Conservation (phyloP, 2,888 invertebrate genomes). For the Colostygia pectinataria region DNA sequence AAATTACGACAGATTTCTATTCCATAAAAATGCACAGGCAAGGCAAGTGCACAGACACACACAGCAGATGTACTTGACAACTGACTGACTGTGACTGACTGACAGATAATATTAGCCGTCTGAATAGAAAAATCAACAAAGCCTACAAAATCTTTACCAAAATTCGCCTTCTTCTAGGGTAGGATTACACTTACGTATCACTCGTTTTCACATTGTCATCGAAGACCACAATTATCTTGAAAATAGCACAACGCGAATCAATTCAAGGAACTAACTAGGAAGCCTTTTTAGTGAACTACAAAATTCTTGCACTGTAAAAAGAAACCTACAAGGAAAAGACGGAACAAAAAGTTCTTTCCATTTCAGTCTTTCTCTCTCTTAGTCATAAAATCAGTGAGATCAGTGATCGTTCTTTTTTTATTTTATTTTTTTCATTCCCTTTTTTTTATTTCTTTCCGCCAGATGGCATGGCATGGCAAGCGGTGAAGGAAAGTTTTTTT, state of each 20-base stretch:
- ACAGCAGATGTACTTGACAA: conserved; percentile 42
- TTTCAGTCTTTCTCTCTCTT: conserved; percentile 34
- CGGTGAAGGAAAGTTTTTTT: too few relatives aligned
- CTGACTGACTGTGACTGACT: conserved; percentile 36
- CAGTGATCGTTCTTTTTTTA: neutral
- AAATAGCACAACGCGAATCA: conserved; percentile 61
- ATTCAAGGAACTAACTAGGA: conserved; percentile 30
- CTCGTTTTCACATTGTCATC: conserved; percentile 76
- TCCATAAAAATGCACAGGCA: conserved; percentile 41
- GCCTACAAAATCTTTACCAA: conserved; percentile 37
- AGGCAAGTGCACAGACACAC: conserved; percentile 35
- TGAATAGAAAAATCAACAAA: conserved; percentile 24
- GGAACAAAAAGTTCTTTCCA: conserved; percentile 48
- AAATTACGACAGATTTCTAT: conserved; percentile 67
- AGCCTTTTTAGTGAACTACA: too few relatives aligned
- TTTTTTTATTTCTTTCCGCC: neutral
- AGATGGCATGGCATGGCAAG: too few relatives aligned
- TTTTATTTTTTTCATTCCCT: too few relatives aligned
- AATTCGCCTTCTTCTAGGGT: conserved; percentile 43
- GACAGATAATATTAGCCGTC: conserved; percentile 58
- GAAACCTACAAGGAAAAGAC: conserved; percentile 61
- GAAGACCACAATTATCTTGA: conserved; percentile 75
- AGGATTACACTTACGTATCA: conserved; percentile 77
- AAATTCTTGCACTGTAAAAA: conserved; percentile 52
- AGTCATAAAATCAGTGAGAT: too few relatives aligned